A percentile compares a stretch with the other conserved stretches of the same genome.
phyloP scores from a whole-genome alignment of 2,797 vertebrate species.

The Babyrousa celebensis region DNA sequence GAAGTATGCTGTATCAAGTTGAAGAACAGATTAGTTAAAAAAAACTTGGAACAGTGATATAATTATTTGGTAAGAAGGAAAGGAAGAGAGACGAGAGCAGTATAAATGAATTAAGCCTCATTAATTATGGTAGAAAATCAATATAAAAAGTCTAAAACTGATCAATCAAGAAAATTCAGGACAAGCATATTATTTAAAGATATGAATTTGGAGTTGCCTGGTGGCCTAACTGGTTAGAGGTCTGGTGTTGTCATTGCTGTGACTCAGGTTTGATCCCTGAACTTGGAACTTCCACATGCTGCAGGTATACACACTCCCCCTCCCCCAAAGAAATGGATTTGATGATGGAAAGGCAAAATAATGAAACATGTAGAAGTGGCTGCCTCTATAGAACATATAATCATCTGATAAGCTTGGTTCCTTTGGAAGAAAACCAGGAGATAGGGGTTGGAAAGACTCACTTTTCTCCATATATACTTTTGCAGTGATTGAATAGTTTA shows the following conservation, averaged over 20 bases:
- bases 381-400: background rate
- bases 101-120: background rate
- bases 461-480: background rate
- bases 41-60: background rate
- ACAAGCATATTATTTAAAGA: background rate
- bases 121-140: background rate
- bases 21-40: background rate
- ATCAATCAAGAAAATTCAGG: background rate
- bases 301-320: no score
- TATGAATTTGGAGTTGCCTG: background rate
- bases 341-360: background rate
- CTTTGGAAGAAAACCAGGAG: conserved; percentile 38
- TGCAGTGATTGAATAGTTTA: background rate
- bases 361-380: background rate
- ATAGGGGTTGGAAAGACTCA: background rate
- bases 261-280: no score
- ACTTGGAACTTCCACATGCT: no score
- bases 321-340: background rate
- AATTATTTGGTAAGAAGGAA: background rate
- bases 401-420: background rate
- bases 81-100: background rate
- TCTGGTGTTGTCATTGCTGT: no score
- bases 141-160: background rate
- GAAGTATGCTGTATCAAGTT: background rate
- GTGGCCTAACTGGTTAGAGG: no score